These are phyloP conservation scores for Zygogramma bicolorata DNA, from an alignment of 2,888 invertebrate genomes.

Conservation along the genomic window DNA sequence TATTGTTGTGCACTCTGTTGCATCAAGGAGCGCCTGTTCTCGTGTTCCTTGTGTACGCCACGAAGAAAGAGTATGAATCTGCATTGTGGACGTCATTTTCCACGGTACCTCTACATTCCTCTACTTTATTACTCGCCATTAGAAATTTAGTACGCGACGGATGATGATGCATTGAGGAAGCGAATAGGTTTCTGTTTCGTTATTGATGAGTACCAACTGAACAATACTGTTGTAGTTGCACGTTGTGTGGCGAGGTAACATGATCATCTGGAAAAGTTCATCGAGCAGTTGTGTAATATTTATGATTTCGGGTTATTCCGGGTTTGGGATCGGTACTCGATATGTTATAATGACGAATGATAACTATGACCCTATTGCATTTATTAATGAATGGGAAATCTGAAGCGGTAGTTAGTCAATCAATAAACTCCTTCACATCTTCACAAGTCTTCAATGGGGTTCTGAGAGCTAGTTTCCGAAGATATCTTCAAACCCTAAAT, in stretches of 20 bases:
- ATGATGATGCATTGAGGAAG: slow-evolving; percentile 24
- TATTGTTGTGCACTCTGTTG: slow-evolving; percentile 25
- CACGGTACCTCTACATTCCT: slow-evolving; percentile 27
- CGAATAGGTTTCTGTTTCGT: slow-evolving; percentile 1
- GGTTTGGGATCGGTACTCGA: too few relatives aligned
- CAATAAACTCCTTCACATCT: too few relatives aligned
- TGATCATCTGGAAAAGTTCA: background rate
- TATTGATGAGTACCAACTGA: background rate
- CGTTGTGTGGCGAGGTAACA: background rate
- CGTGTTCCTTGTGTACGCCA: slow-evolving; percentile 34
- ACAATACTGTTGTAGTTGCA: background rate
- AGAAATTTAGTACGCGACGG: slow-evolving; percentile 23
- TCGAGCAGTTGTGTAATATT: too few relatives aligned
- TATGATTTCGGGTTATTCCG: too few relatives aligned
- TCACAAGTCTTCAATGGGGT: too few relatives aligned
- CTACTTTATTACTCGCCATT: slow-evolving; percentile 26
- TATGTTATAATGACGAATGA: too few relatives aligned
- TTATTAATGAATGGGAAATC: too few relatives aligned
- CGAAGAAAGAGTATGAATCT: slow-evolving; percentile 31
- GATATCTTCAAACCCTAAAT: too few relatives aligned
- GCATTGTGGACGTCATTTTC: slow-evolving; percentile 40
- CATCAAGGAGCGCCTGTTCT: slow-evolving; percentile 40
- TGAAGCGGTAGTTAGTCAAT: too few relatives aligned
- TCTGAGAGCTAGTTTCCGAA: too few relatives aligned
- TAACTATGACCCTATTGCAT: too few relatives aligned